A percentile compares a stretch with the other conserved stretches of the same genome.
Conservation (phyloP, 1,140 invertebrate genomes). For the Listronotus bonariensis region DNA sequence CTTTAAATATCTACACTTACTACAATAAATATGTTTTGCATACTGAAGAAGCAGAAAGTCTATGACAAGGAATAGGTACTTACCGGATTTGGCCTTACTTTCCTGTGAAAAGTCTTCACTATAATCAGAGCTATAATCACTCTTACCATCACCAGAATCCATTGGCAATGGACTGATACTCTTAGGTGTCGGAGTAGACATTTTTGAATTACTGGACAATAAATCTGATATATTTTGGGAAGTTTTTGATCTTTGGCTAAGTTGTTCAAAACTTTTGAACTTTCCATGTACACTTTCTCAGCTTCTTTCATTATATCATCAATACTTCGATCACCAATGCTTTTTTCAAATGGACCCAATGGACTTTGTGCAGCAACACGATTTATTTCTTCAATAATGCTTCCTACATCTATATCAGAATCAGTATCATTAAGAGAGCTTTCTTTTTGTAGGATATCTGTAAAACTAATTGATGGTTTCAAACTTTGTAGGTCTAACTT, state of each 20-base stretch:
- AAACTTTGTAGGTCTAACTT: constrained; percentile 38
- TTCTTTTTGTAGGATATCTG: constrained; percentile 51
- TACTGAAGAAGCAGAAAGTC: too few species aligned
- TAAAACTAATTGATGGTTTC: constrained; percentile 45
- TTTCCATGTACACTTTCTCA: constrained; percentile 53
- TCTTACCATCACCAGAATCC: constrained; percentile 35
- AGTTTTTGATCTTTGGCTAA: constrained; percentile 51
- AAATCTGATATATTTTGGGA: constrained; percentile 51
- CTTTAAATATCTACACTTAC: too few species aligned
- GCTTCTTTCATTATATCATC: constrained; percentile 55
- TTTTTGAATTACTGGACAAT: constrained; percentile 39
- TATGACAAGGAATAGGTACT: not conserved
- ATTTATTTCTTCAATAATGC: constrained; percentile 56
- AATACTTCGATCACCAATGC: constrained; percentile 46
- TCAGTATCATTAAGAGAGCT: constrained; percentile 35
- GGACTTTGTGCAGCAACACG: constrained; percentile 53
- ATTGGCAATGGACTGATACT: constrained; percentile 51
- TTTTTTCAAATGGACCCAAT: constrained; percentile 48
- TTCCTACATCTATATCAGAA: constrained; percentile 52
- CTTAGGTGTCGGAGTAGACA: constrained; percentile 52
- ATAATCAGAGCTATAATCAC: constrained; percentile 44
- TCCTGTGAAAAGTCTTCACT: constrained; percentile 49
- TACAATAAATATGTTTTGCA: too few species aligned
- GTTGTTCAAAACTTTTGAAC: constrained; percentile 56
- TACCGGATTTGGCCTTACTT: constrained; percentile 39